A percentile compares a stretch with the other conserved stretches of the same genome.
Conservation (phyloP, 64 coral and sea anemone species). For the Pachyseris speciosa region DNA sequence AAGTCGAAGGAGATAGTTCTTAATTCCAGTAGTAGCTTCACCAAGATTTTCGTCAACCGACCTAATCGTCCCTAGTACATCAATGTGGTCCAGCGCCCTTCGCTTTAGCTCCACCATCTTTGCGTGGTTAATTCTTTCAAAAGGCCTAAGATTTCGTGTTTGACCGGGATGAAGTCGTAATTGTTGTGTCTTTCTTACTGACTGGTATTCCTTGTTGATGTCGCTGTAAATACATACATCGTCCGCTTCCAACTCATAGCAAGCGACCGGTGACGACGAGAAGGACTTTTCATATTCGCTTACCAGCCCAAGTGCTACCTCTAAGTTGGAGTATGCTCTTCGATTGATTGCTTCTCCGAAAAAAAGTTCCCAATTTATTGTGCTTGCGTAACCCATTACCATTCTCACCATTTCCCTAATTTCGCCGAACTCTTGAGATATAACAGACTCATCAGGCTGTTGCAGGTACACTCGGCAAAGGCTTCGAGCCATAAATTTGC, state of each 20-base stretch:
- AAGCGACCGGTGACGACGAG: conserved; percentile 3
- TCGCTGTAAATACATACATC: conserved; percentile 4
- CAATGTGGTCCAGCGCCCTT: not conserved
- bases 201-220: conserved; percentile 6
- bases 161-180: not conserved
- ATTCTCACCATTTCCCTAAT: not conserved
- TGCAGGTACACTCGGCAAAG: not conserved
- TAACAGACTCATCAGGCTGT: not conserved
- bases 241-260: conserved; percentile 27
- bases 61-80: not conserved
- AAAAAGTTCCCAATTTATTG: not conserved
- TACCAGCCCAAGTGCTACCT: not conserved
- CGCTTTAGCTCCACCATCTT: conserved; percentile 5
- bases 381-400: conserved; percentile 6
- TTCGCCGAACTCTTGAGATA: not conserved
- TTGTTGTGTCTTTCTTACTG: not conserved
- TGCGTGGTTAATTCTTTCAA: not conserved
- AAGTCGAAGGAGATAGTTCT: conserved; percentile 14
- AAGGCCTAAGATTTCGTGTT: not conserved
- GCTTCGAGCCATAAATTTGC: conserved; percentile 35
- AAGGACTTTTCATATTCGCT: conserved; percentile 12
- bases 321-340: not conserved
- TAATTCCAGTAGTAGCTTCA: not conserved
- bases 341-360: not conserved
- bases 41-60: conserved; percentile 37